Evolutionary conservation across 2,113 vertebrate genomes (phyloP), one percentile per base, ranked within the genome.

Genomic region (Pterocles gutturalis): DNA sequence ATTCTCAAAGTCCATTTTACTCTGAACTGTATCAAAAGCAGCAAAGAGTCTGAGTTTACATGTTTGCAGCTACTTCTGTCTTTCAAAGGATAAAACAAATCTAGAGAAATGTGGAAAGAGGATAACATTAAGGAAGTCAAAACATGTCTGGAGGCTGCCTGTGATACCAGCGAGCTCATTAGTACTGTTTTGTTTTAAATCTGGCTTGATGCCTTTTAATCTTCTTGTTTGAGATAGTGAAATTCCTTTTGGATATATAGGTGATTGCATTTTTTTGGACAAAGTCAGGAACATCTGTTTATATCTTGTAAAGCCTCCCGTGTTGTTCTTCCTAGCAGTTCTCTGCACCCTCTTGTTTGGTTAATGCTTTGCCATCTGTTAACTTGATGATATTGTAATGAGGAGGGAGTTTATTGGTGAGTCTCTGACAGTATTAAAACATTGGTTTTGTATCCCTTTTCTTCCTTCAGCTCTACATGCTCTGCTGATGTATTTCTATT

Each of bases 331-430:
- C 57, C 73, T 95, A 58, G 69, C 92, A 89, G 81, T 84, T 88
- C 54, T 87, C 24, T 5, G 79, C 92, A 94, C 73, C 78, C 57
- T 79, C 90, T 90, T 79, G 71, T 89, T 96, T 92, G 91, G 84
- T 90, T 97, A 95, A 94, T 96, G 90, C 75, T 97, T 95, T 89
- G 86, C 96, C 97, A 97, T 96, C 93, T 97, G 94, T 90, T 95
- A 84, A 48, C 82, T 81, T 73, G 62, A 64, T 94, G 94, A 83
- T 83, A 19, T 1, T 82, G 64, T 95, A 94, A 93, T 62, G 77
- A 95, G 70, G 76, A 81, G 64, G 57, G 84, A 87, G 87, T 79
- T 71, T 53, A 61, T 49, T 85, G 83, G 85, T 89, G 67, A 45
- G 46, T 55, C 54, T 85, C 70, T 87, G 79, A 54, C 77, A 91